A percentile compares a stretch with the other conserved stretches of the same genome.
These are phyloP conservation scores for Callitettix versicolor DNA, from an alignment of 1,140 invertebrate genomes.

Conservation along the genomic window DNA sequence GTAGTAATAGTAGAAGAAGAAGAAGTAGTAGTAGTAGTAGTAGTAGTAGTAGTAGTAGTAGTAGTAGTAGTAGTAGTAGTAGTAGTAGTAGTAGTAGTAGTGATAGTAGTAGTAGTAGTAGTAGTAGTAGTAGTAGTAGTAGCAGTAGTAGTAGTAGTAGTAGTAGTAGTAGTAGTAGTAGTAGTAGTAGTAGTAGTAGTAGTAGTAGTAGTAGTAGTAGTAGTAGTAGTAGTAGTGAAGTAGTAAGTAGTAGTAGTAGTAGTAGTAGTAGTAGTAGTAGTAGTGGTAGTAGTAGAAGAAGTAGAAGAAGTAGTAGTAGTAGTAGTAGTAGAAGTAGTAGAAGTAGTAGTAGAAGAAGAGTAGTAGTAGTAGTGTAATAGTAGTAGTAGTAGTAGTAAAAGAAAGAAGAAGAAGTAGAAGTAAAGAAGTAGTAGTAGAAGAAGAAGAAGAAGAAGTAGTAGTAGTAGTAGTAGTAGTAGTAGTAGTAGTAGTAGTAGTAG, in stretches of 20 bases:
- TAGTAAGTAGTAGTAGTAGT: constrained; percentile 7
- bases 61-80: constrained; percentile 8
- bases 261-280: constrained; percentile 6
- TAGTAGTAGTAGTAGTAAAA: background rate
- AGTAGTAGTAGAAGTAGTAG: constrained; percentile 2
- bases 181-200: constrained; percentile 8
- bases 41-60: constrained; percentile 8
- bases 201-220: constrained; percentile 8
- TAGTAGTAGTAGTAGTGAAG: constrained; percentile 3
- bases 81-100: constrained; percentile 8
- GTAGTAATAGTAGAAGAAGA: constrained; percentile 4
- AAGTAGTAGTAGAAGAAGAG: background rate
- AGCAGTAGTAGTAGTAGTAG: constrained; percentile 7
- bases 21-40: constrained; percentile 5
- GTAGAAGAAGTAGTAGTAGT: constrained; percentile 3
- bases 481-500: constrained; percentile 8
- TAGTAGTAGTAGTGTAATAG: constrained; percentile 8
- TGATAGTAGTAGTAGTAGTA: constrained; percentile 4
- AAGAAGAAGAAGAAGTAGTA: constrained; percentile 1
- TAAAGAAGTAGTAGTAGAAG: constrained; percentile 2
- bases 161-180: constrained; percentile 8
- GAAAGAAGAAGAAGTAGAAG: background rate
- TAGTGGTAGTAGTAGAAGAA: constrained; percentile 4
- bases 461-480: constrained; percentile 8
- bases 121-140: constrained; percentile 5